Percentiles rank a stretch among this genome's conserved stretches.
Evolutionary conservation across 2,797 vertebrate species (phyloP).

Genomic region (Microchirus variegatus): DNA sequence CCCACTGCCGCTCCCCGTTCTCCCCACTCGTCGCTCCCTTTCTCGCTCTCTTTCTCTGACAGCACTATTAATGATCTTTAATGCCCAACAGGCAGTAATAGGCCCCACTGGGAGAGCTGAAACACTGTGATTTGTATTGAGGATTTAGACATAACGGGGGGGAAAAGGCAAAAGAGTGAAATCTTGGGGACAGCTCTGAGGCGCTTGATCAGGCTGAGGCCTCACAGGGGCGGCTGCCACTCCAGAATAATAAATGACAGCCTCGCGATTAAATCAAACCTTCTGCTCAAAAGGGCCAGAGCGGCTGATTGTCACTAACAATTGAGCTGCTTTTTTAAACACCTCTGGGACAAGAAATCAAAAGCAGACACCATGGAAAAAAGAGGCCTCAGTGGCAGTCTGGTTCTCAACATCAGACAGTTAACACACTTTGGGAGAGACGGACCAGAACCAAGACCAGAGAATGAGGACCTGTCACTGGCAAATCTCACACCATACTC

Average conservation of each 20-base stretch:
- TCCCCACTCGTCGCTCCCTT: conserved; percentile 58
- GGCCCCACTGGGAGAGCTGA: conserved; percentile 96
- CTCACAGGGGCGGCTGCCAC: conserved; percentile 79
- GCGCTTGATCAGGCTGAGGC: conserved; percentile 88
- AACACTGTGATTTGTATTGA: conserved; percentile 99
- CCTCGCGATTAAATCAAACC: conserved; percentile 92
- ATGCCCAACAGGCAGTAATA: conserved; percentile 99
- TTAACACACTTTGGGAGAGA: conserved; percentile 62
- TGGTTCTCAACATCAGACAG: conserved; percentile 76
- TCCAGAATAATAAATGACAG: conserved; percentile 92
- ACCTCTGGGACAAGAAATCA: conserved; percentile 84
- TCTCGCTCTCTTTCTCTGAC: conserved; percentile 85
- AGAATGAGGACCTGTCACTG: conserved; percentile 65
- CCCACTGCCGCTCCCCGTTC: conserved; percentile 77
- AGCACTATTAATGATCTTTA: conserved; percentile 99
- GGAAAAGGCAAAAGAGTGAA: conserved; percentile 63
- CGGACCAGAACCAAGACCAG: conserved; percentile 67
- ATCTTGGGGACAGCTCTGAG: conserved; percentile 82
- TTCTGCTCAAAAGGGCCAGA: conserved; percentile 88
- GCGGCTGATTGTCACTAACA: conserved; percentile 92
- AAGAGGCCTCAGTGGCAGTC: conserved; percentile 58
- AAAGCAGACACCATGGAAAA: conserved; percentile 81
- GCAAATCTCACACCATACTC: conserved; percentile 61
- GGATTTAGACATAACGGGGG: conserved; percentile 96
- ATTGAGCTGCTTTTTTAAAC: conserved; percentile 84